Base-by-base conservation (phyloP, 2,113 vertebrate species). In the Caloenas nicobarica region DNA sequence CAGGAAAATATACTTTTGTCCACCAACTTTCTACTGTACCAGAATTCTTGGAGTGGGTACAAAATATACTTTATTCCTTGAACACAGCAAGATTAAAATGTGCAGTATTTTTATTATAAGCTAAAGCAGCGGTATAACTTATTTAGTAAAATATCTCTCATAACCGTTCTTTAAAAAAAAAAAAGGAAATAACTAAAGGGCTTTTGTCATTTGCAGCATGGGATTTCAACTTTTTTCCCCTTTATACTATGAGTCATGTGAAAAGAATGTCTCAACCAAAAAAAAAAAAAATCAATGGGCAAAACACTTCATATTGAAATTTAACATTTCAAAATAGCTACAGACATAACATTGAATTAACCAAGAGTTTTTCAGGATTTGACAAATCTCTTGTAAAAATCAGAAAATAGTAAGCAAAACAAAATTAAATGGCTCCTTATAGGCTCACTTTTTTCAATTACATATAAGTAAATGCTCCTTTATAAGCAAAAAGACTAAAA, bases 1-100 rank as follows among this genome's bases (percentile, higher is more conserved):
- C 96, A 96, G 65, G 96, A 96, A 97, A 96, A 84, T 65, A 61
- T 94, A 88, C 86, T 96, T 96, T 89, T 92, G 80, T 94, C 76
- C 28, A 92, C 81, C 76, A 88, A 3, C 48, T 78, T 93, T 78
- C 57, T 91, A 70, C 93, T 86, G 76, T 38, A 84, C 80, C 76
- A 86, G 80, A 57, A 90, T 74, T 93, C 48, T 79, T 96, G 90
- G 90, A 95, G 80, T 44, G 28, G 68, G n/a, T 90, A 71, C 90
- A 93, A 94, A 93, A 64, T 46, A 69, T 5, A 36, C 34, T 62
- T 60, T 40, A 80, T 93, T 80, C 50, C 57, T 68, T 80, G 73
- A 76, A 60, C 42, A 73, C 21, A 22, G 54, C 61, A 91, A 53
- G 65, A 79, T 81, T 74, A 68, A 93, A 80, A 51, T 71, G 24